These are phyloP conservation scores for Agapornis roseicollis DNA, from an alignment of 2,113 vertebrate genomes.

Conservation along the genomic window DNA sequence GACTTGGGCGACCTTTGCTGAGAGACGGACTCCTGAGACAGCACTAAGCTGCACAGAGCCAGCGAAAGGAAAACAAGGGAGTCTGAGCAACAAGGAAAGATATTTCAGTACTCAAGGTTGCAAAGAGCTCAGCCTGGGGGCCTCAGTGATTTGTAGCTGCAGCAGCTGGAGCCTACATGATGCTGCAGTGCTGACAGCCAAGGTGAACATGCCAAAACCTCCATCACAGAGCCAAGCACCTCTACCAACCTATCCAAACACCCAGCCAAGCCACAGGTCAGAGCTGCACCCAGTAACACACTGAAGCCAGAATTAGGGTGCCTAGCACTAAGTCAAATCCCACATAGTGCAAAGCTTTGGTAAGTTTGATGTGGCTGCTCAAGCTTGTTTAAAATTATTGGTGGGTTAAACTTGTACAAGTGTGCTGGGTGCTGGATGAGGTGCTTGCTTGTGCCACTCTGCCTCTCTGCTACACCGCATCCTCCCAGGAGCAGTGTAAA, in stretches of 20 bases:
- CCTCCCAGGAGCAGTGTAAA: rapidly evolving
- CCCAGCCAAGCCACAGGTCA: neutral
- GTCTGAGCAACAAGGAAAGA: neutral
- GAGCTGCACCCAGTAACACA: rapidly evolving
- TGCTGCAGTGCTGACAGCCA: neutral
- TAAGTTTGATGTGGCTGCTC: neutral
- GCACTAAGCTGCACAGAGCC: neutral
- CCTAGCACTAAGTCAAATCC: neutral
- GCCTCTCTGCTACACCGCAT: neutral
- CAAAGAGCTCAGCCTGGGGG: neutral
- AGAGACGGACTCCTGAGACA: neutral
- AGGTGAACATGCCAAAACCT: neutral
- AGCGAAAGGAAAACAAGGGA: neutral
- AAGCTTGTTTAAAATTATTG: rapidly evolving
- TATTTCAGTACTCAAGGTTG: neutral
- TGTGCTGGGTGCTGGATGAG: neutral
- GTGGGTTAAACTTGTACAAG: neutral
- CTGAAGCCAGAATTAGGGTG: neutral
- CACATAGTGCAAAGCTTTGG: neutral
- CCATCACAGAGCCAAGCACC: neutral
- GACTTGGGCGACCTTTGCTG: neutral
- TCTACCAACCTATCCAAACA: neutral
- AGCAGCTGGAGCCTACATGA: neutral
- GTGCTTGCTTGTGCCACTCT: rapidly evolving
- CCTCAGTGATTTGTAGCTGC: neutral